A percentile compares a stretch with the other conserved stretches of the same genome.
phyloP scores from a whole-genome alignment of 2,113 vertebrate species.

The Etheostoma spectabile region DNA sequence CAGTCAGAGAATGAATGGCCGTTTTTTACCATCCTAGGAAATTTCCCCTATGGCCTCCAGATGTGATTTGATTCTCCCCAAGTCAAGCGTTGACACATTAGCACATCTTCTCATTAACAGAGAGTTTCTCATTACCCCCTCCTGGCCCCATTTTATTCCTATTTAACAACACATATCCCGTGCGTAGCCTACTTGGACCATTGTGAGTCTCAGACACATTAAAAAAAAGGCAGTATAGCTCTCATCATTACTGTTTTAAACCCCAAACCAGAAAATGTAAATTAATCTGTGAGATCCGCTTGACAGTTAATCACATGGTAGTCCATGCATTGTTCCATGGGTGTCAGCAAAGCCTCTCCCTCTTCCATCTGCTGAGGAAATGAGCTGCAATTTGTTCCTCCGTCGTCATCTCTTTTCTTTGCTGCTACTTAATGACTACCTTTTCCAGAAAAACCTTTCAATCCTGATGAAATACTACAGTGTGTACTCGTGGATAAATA shows the following conservation, averaged over 20 bases:
- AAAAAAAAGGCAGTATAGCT: conserved; percentile 55
- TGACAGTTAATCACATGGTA: conserved; percentile 66
- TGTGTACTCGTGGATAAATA: not conserved
- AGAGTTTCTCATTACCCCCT: conserved; percentile 72
- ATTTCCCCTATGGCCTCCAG: conserved; percentile 69
- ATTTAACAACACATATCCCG: conserved; percentile 67
- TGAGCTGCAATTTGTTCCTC: conserved; percentile 29
- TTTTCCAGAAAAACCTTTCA: not conserved
- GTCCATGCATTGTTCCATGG: conserved; percentile 24
- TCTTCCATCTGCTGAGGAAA: conserved; percentile 33
- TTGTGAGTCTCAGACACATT: conserved; percentile 47
- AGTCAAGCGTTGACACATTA: conserved; percentile 78
- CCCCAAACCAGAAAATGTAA: conserved; percentile 57
- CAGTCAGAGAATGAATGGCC: conserved; percentile 41
- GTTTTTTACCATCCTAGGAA: conserved; percentile 50
- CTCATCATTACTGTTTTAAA: conserved; percentile 52
- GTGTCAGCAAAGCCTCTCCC: conserved; percentile 25
- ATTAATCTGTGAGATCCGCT: conserved; percentile 53
- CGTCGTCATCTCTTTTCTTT: conserved; percentile 8
- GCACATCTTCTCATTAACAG: conserved; percentile 76
- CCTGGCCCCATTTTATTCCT: conserved; percentile 70
- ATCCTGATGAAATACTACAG: not conserved
- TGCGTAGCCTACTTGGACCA: conserved; percentile 37
- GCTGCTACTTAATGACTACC: conserved; percentile 22
- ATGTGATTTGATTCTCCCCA: conserved; percentile 76